phyloP scores from a whole-genome alignment of 1,140 invertebrate species.

The Philopotamus ludificatus region DNA sequence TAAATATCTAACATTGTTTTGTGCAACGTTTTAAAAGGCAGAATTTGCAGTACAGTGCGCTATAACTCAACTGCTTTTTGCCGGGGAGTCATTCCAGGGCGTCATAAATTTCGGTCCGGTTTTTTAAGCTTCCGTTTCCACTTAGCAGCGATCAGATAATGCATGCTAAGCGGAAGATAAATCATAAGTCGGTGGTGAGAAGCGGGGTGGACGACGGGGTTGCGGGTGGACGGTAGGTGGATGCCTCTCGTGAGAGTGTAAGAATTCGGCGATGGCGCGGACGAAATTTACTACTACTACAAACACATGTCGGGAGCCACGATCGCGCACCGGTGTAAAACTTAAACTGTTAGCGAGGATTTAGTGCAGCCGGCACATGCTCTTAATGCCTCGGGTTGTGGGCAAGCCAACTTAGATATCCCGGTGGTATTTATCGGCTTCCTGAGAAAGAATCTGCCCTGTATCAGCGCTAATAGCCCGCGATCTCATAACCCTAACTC shows the following conservation, averaged over 20 bases:
- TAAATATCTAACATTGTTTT: too few relatives aligned
- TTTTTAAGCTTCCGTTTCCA: too few relatives aligned
- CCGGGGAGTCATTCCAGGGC: too few relatives aligned
- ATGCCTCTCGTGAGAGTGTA: neutral
- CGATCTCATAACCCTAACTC: neutral
- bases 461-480: constrained; percentile 5
- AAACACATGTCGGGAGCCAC: constrained; percentile 23
- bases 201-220: too few relatives aligned
- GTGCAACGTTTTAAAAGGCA: too few relatives aligned
- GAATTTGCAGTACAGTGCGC: too few relatives aligned
- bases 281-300: constrained; percentile 30
- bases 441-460: constrained; percentile 20
- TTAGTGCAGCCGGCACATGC: constrained; percentile 40
- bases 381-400: constrained; percentile 34
- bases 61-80: too few relatives aligned
- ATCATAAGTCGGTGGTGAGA: neutral
- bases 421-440: constrained; percentile 35
- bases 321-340: constrained; percentile 32
- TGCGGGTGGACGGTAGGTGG: too few relatives aligned
- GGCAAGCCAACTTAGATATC: constrained; percentile 25
- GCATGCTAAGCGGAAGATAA: constrained; percentile 1
- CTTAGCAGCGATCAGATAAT: neutral
- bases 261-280: constrained; percentile 11
- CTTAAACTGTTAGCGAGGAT: constrained; percentile 41
- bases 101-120: too few relatives aligned